These are phyloP conservation scores for Nephila pilipes DNA, from an alignment of 1,140 invertebrate genomes.

Conservation along the genomic window DNA sequence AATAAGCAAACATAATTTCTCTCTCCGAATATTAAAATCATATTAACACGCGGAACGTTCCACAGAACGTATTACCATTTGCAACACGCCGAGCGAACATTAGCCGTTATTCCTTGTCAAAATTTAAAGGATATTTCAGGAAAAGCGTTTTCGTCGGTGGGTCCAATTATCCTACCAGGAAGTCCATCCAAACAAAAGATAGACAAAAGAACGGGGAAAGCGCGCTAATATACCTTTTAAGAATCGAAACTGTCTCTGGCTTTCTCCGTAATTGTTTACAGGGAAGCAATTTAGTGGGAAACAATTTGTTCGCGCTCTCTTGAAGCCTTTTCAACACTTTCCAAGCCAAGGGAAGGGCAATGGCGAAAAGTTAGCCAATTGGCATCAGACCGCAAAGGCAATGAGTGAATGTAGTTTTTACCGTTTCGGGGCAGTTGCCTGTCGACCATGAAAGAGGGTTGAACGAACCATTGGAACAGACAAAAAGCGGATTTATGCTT, in stretches of 20 bases:
- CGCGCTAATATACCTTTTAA: background rate
- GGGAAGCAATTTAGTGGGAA: background rate
- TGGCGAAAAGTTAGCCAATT: background rate
- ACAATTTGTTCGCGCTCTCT: background rate
- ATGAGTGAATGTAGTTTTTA: background rate
- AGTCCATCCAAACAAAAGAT: background rate
- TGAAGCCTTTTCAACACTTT: background rate
- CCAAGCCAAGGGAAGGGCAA: background rate
- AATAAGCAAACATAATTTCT: background rate
- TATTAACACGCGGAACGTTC: background rate
- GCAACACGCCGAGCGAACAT: background rate
- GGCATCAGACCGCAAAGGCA: background rate
- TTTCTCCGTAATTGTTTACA: background rate
- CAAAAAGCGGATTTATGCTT: conserved; percentile 1
- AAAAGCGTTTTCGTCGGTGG: background rate
- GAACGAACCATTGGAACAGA: background rate
- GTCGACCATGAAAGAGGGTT: conserved; percentile 10
- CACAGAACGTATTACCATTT: background rate
- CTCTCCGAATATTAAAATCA: background rate
- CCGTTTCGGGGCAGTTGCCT: background rate
- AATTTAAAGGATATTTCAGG: conserved; percentile 8
- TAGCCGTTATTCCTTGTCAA: background rate
- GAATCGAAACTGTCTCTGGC: background rate
- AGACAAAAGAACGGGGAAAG: conserved; percentile 18
- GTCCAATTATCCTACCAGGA: conserved; percentile 16